Conservation (phyloP, 2,113 vertebrate genomes). For the Datnioides undecimradiatus region DNA sequence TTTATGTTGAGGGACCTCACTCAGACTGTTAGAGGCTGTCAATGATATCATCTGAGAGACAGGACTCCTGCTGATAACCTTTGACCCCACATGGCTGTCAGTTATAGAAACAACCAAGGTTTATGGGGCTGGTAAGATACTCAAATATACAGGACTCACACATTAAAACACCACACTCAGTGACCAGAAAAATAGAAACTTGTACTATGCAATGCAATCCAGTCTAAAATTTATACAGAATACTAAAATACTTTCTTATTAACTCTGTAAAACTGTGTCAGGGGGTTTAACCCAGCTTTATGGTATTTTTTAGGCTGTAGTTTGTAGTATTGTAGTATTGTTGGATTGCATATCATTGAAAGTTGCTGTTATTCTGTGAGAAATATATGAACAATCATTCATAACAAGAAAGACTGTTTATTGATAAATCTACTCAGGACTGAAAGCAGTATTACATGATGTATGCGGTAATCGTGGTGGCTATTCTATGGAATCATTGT, state of each 20-base stretch:
- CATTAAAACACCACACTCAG: background rate
- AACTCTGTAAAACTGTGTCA: background rate
- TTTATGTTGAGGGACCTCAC: conserved; percentile 84
- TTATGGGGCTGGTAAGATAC: background rate
- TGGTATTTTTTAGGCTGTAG: background rate
- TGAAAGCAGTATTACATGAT: background rate
- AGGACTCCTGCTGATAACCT: conserved; percentile 76
- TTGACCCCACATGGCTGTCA: conserved; percentile 74
- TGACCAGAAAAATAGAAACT: background rate
- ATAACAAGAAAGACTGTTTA: no score
- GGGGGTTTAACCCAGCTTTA: background rate
- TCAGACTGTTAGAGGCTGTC: conserved; percentile 73
- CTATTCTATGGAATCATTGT: background rate
- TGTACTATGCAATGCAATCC: background rate
- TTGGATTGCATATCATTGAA: background rate
- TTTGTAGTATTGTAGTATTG: background rate
- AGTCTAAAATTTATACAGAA: background rate
- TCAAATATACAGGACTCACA: background rate
- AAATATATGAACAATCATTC: no score
- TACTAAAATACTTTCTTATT: no score
- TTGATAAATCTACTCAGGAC: background rate
- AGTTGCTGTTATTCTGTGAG: background rate
- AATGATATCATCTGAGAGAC: conserved; percentile 80
- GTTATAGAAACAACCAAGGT: conserved; percentile 52
- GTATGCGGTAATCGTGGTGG: background rate